Evolutionary conservation across 2,113 vertebrate genomes (phyloP), one percentile per base, ranked within the genome.

Genomic region (Reinhardtius hippoglossoides): DNA sequence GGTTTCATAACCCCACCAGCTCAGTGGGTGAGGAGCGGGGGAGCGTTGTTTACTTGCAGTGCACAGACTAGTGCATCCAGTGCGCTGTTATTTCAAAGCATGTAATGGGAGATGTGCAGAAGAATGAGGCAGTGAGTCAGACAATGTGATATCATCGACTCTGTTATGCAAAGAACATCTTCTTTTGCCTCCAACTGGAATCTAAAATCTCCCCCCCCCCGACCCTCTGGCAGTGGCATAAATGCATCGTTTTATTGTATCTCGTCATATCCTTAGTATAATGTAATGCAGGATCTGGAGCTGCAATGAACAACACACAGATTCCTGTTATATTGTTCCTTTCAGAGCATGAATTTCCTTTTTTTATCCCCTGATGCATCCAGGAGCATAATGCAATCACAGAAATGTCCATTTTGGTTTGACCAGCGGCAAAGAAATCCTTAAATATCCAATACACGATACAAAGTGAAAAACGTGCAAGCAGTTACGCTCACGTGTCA

Each of bases 21-120:
- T 82, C 70, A 50, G 3, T 63, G 66, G 61, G 14, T 68, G 71
- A 60, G 35, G 58, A 80, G 35, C 12, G 9, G 56, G n/a, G 12
- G 37, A 87, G 74, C 35, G 40, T 24, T 86, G 88, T 81, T 84
- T 72, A 67, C 74, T 63, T 54, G 74, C 74, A 50, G n/a, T 70
- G 40, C 40, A 31, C 31, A 42, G 40, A 42, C 37, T 40, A 40
- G 68, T 40, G 35, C 63, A 56, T 68, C 72, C 63, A 42, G 1
- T 27, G 48, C 44, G 23, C 79, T 72, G 64, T 72, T 50, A 44
- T 81, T 9, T n/a, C 31, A 4, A 68, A 74, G 63, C 58, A 0
- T 67, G 46, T 65, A 79, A 68, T 57, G 35, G 9, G 23, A 70
- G 59, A 71, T 18, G 8, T 62, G 26, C 70, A 58, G 21, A 63